Evolutionary conservation across 2,888 invertebrate genomes (phyloP).

Genomic region (Molorchus minor): DNA sequence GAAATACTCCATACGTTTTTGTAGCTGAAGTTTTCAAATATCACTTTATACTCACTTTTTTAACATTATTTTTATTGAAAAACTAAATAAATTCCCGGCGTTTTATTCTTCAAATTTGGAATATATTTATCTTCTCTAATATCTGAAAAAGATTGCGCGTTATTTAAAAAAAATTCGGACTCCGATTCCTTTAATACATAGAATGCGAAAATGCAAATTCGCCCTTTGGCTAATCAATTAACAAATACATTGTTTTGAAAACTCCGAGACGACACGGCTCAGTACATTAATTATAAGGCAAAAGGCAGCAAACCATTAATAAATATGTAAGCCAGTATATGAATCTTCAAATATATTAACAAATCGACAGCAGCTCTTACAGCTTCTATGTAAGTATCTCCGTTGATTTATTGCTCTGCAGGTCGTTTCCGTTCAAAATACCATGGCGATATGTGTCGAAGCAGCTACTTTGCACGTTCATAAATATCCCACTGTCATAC

Average conservation of each 20-base stretch:
- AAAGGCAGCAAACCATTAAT: slow-evolving; percentile 31
- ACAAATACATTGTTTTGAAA: neutral
- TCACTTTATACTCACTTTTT: too few species aligned
- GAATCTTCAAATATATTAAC: slow-evolving; percentile 38
- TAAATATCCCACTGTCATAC: slow-evolving; percentile 35
- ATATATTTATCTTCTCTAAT: too few species aligned
- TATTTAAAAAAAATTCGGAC: too few species aligned
- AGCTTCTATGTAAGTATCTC: slow-evolving; percentile 34
- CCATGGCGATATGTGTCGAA: slow-evolving; percentile 30
- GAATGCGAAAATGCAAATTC: too few species aligned
- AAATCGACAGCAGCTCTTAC: slow-evolving; percentile 36
- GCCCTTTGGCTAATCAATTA: too few species aligned
- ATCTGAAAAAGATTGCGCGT: too few species aligned
- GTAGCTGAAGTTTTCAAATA: too few species aligned
- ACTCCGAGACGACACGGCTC: neutral
- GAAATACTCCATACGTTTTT: too few species aligned
- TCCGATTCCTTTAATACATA: too few species aligned
- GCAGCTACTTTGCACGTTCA: slow-evolving; percentile 32
- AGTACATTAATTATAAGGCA: slow-evolving; percentile 27
- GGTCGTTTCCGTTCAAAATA: slow-evolving; percentile 34
- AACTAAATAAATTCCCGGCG: too few species aligned
- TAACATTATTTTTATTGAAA: too few species aligned
- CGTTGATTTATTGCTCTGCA: slow-evolving; percentile 32
- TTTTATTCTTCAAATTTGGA: too few species aligned
- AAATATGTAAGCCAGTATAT: slow-evolving; percentile 32